Evolutionary conservation across 1,140 invertebrate species (phyloP).

Genomic region (Globodera ellingtonae): DNA sequence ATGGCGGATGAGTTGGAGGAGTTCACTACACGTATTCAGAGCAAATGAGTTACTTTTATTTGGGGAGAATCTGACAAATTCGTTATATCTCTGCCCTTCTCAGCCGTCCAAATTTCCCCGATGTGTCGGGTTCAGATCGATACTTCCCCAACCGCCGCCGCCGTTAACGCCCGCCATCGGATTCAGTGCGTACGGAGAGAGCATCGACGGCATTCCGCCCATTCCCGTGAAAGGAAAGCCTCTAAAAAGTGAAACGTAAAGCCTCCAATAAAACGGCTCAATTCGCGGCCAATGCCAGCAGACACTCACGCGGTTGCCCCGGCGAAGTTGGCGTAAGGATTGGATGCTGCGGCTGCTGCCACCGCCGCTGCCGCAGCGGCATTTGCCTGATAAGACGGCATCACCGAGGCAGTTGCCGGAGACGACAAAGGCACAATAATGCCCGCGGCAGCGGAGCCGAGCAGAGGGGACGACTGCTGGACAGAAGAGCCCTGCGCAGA

Average conservation of each 20-base stretch:
- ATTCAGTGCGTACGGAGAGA: constrained; percentile 7
- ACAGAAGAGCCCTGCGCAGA: background rate
- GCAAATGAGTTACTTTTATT: background rate
- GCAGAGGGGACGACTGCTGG: background rate
- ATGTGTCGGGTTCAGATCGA: background rate
- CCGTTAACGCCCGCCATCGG: background rate
- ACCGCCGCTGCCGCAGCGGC: background rate
- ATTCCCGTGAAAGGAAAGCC: constrained; percentile 10
- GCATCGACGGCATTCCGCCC: background rate
- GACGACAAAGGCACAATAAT: background rate
- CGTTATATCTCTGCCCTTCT: background rate
- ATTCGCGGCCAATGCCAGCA: background rate
- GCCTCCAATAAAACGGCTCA: background rate
- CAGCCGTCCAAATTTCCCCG: background rate
- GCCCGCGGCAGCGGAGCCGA: background rate
- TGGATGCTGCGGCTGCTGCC: background rate
- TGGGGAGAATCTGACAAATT: background rate
- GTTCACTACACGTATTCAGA: background rate
- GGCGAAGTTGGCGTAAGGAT: constrained; percentile 10
- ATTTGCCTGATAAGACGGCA: constrained; percentile 10
- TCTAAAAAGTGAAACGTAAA: background rate
- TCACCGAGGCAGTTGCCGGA: background rate
- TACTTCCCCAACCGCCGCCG: constrained; percentile 1
- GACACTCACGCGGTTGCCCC: background rate
- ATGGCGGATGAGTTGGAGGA: too few relatives aligned